A percentile compares a stretch with the other conserved stretches of the same genome.
Conservation (phyloP, 2,888 invertebrate genomes). For the Therioaphis trifolii region DNA sequence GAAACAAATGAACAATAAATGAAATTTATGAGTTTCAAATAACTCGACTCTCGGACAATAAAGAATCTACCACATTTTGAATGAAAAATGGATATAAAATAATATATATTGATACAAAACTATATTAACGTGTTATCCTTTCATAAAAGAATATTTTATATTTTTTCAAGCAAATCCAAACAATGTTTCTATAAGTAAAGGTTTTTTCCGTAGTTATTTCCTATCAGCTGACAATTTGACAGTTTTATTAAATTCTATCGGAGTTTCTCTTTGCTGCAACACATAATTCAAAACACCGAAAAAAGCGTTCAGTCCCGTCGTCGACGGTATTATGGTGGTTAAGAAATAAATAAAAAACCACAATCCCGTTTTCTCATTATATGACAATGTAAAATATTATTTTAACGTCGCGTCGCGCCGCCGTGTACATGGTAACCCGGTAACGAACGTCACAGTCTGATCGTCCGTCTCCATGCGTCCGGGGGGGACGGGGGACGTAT, state of each 20-base stretch:
- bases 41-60: neutral
- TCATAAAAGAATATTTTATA: conserved; percentile 7
- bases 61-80: neutral
- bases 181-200: neutral
- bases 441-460: neutral
- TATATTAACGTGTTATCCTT: neutral
- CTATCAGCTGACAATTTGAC: conserved; percentile 44
- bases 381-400: conserved; percentile 1
- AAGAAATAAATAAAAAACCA: neutral
- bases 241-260: conserved; percentile 48
- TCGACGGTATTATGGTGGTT: neutral
- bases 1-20: neutral
- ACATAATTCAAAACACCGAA: conserved; percentile 17
- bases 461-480: neutral
- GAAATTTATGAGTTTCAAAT: conserved; percentile 1
- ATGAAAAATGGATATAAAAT: neutral
- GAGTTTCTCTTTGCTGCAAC: neutral
- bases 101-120: neutral
- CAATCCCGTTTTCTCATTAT: neutral
- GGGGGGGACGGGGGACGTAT: no score
- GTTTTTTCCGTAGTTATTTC: neutral
- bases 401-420: neutral
- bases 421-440: neutral
- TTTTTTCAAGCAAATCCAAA: neutral
- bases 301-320: neutral